Conservation (phyloP, 2,888 invertebrate genomes). For the Ernsta delagoae region DNA sequence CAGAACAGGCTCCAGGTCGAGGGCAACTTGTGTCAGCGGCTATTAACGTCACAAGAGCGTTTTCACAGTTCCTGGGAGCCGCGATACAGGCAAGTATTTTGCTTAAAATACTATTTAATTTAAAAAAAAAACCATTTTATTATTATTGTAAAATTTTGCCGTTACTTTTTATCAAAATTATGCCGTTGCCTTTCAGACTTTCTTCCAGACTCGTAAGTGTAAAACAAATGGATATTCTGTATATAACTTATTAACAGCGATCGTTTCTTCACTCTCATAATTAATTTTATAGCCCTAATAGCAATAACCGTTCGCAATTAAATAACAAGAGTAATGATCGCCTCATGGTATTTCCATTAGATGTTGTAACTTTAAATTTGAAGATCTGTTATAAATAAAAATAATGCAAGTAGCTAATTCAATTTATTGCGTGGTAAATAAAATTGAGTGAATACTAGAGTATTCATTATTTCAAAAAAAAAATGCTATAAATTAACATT, state of each 20-base stretch:
- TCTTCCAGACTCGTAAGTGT: constrained; percentile 2
- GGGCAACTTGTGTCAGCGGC: constrained; percentile 88
- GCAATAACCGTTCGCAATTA: background rate
- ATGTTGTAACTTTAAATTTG: no score
- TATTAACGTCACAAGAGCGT: constrained; percentile 90
- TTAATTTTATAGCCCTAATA: background rate
- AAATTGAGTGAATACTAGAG: no score
- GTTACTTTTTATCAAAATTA: background rate
- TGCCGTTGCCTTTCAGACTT: background rate
- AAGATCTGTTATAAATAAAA: no score
- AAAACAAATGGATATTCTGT: background rate
- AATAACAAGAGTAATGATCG: background rate
- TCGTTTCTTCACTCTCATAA: background rate
- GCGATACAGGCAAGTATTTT: constrained; percentile 88
- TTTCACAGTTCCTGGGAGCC: constrained; percentile 91
- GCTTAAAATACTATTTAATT: no score
- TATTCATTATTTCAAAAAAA: no score
- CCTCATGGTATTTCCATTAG: no score
- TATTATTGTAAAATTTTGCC: no score
- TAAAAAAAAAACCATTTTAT: background rate
- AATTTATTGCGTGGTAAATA: no score
- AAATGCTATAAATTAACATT: no score
- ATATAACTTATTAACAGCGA: background rate
- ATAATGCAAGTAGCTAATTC: no score
- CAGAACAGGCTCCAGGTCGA: constrained; percentile 68